Percentiles rank a stretch among this genome's conserved stretches.
Evolutionary conservation across 2,113 vertebrate genomes (phyloP).

Genomic region (Ctenomys sociabilis): DNA sequence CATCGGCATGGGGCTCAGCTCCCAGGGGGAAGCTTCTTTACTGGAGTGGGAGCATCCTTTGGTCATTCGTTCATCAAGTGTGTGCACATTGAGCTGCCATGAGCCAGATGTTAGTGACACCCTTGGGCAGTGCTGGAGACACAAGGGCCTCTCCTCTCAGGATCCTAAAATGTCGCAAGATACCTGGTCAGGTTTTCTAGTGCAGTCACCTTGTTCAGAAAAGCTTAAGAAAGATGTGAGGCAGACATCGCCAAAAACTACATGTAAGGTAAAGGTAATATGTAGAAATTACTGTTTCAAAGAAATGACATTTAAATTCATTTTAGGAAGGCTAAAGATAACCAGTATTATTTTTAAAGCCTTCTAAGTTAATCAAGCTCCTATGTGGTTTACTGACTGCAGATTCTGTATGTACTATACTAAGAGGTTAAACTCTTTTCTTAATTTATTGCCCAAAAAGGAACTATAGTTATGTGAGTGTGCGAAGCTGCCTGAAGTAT

Average conservation of each 20-base stretch:
- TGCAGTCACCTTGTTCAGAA: background rate
- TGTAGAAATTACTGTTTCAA: background rate
- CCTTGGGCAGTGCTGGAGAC: background rate
- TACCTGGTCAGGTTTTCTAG: background rate
- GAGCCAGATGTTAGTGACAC: background rate
- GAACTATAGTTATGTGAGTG: background rate
- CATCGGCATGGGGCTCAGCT: background rate
- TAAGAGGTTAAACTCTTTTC: background rate
- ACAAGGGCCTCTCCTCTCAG: background rate
- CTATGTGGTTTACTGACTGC: background rate
- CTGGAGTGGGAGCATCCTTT: background rate
- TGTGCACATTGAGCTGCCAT: background rate
- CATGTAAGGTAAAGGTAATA: background rate
- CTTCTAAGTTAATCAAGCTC: background rate
- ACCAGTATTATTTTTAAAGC: background rate
- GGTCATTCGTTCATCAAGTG: background rate
- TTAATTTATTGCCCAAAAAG: background rate
- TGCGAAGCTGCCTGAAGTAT: background rate
- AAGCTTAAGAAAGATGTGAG: background rate
- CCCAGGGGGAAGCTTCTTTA: background rate
- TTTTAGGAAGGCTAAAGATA: background rate
- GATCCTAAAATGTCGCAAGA: background rate
- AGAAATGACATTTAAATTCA: conserved; percentile 34
- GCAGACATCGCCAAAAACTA: background rate
- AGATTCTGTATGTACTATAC: background rate